Evolutionary conservation across 1,140 invertebrate species (phyloP), one percentile per base, ranked within the genome.

Genomic region (Vollenhovia emeryi): DNA sequence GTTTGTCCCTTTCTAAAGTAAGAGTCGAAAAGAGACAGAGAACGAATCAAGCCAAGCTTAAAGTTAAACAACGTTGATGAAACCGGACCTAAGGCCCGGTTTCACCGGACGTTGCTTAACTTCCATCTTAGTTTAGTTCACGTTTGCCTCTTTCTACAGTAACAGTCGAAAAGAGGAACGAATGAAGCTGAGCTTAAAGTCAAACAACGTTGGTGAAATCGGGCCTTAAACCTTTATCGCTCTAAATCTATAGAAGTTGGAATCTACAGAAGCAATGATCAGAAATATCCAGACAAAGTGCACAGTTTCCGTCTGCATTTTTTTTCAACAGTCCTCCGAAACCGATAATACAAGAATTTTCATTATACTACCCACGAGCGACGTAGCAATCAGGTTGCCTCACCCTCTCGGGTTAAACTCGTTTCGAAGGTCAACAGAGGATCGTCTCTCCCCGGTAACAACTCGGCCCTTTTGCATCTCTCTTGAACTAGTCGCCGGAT

Each of bases 301-400:
- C 27, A n/a, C n/a, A 43, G 24, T 45, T 84, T 76, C 43, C 30
- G 48, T 55, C 52, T 11, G 59, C 4, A 33, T 13, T 69, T 13
- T 69, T 48, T n/a, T 66, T 87, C 68, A 66, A 87, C 48, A 75
- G 82, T 87, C 45, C 68, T 82, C 27, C 50, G 45, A 73, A 57
- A 52, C 80, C 75, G 87, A 89, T 86, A 85, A 86, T 86, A 79
- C 88, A 86, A 75, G 87, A 88, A 89, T 89, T 89, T 84, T 89
- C 84, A 89, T 89, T 89, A 87, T 87, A 69, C 66, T 68, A 60
- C 33, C 55, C 64, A 78, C 79, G 86, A 88, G 84, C 78, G 87
- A 69, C 43, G 74, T 80, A 84, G 87, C 87, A 89, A 89, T 89
- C 88, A 86, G 68, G 68, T 85, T 74, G 78, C 84, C 87, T 83